Percentiles rank a stretch among this genome's conserved stretches.
phyloP scores from a whole-genome alignment of 1,140 invertebrate genomes.

The Telenomus remus region DNA sequence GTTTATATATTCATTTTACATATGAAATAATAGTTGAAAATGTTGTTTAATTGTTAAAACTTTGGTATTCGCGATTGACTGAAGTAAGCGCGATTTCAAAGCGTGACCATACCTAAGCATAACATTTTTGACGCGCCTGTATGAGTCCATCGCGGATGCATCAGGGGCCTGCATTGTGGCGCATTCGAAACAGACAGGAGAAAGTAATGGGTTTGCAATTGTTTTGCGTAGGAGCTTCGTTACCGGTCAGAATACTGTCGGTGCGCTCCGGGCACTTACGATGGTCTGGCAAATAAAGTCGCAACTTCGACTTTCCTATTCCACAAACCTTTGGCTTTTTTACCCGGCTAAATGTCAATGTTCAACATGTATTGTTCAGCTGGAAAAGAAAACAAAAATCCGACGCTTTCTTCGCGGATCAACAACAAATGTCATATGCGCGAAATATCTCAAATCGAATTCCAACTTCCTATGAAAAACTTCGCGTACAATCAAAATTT shows the following conservation, averaged over 20 bases:
- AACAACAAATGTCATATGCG: constrained; percentile 33
- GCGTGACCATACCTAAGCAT: constrained; percentile 52
- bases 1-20: too few relatives aligned
- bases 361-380: constrained; percentile 49
- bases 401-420: constrained; percentile 37
- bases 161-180: constrained; percentile 47
- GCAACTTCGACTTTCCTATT: constrained; percentile 57
- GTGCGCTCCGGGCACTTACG: constrained; percentile 46
- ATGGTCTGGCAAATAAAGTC: constrained; percentile 55
- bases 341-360: constrained; percentile 47
- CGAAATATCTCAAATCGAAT: neutral
- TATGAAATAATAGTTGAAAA: too few relatives aligned
- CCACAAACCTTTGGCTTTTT: constrained; percentile 52
- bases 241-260: constrained; percentile 51
- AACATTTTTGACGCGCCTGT: constrained; percentile 51
- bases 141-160: constrained; percentile 51
- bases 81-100: constrained; percentile 31
- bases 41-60: constrained; percentile 9
- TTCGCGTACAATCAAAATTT: too few relatives aligned
- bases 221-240: constrained; percentile 69
- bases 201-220: constrained; percentile 74
- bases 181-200: constrained; percentile 59
- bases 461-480: too few relatives aligned
- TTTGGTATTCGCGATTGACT: constrained; percentile 1
- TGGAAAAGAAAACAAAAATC: constrained; percentile 21